These are phyloP conservation scores for Condylura cristata DNA, from an alignment of 2,113 vertebrate species.

Conservation along the genomic window DNA sequence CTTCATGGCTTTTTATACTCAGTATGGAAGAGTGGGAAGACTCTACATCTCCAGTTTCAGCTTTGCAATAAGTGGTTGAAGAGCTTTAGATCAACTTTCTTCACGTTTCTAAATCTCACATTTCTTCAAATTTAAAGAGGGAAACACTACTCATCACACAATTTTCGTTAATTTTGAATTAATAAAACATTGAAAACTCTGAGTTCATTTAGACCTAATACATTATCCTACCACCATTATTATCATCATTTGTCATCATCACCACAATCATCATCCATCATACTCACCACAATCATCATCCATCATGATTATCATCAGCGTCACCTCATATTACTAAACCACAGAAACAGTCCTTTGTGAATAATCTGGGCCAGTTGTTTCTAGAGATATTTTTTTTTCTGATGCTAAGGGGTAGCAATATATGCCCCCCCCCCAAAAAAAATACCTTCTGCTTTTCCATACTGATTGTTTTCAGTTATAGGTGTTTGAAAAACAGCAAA, in stretches of 20 bases:
- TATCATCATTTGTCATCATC: too few relatives aligned
- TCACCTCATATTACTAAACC: not conserved
- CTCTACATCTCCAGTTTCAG: not conserved
- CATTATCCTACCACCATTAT: too few relatives aligned
- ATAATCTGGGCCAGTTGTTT: not conserved
- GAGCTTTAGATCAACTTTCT: not conserved
- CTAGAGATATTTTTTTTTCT: not conserved
- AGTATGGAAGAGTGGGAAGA: not conserved
- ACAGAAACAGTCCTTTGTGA: not conserved
- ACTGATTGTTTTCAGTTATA: not conserved
- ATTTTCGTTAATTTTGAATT: not conserved
- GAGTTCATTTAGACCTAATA: not conserved
- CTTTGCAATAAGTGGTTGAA: not conserved
- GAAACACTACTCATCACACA: not conserved
- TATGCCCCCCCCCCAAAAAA: too few relatives aligned
- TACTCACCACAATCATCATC: too few relatives aligned
- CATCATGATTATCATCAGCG: not conserved
- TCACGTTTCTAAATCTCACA: not conserved
- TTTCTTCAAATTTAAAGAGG: not conserved
- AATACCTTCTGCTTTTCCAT: not conserved
- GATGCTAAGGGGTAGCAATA: not conserved
- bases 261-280: not conserved
- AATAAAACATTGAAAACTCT: not conserved
- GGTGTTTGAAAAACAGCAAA: not conserved
- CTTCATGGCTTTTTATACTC: not conserved